phyloP scores from a whole-genome alignment of 2,113 vertebrate species.

The Myotis brandtii region DNA sequence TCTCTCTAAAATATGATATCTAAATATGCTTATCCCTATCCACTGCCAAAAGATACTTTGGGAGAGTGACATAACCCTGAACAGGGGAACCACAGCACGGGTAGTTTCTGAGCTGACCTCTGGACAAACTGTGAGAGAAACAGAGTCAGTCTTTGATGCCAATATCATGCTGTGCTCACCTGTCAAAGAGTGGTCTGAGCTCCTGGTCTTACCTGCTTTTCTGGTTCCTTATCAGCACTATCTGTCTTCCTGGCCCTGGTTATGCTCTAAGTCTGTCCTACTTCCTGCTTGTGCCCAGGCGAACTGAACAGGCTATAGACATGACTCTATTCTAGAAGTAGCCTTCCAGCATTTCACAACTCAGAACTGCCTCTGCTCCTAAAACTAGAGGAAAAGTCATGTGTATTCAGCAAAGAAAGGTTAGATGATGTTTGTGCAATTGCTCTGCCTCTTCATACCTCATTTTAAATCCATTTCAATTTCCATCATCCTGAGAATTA shows the following conservation, averaged over 20 bases:
- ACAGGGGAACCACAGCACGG: not conserved
- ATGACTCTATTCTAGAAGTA: slow-evolving; percentile 27
- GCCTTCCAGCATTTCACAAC: not conserved
- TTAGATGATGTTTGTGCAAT: slow-evolving; percentile 33
- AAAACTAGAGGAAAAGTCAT: slow-evolving; percentile 54
- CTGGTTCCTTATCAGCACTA: not conserved
- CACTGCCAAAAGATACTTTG: slow-evolving; percentile 3
- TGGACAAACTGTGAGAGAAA: not conserved
- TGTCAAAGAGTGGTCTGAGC: not conserved
- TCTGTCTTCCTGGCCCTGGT: not conserved
- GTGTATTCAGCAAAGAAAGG: slow-evolving; percentile 24
- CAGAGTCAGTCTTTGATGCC: not conserved
- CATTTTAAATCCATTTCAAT: slow-evolving; percentile 42
- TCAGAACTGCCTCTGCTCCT: slow-evolving; percentile 23
- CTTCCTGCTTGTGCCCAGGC: slow-evolving; percentile 26
- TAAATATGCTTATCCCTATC: slow-evolving; percentile 12
- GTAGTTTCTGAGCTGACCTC: slow-evolving; percentile 24
- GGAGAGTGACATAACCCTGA: not conserved
- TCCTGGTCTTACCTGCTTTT: not conserved
- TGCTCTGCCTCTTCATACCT: slow-evolving; percentile 36
- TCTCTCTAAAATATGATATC: not conserved
- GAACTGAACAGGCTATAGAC: not conserved
- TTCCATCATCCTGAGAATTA: slow-evolving; percentile 50
- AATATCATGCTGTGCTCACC: not conserved
- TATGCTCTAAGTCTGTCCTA: not conserved